Conservation (phyloP, 2,113 vertebrate genomes). For the Madoqua kirkii region DNA sequence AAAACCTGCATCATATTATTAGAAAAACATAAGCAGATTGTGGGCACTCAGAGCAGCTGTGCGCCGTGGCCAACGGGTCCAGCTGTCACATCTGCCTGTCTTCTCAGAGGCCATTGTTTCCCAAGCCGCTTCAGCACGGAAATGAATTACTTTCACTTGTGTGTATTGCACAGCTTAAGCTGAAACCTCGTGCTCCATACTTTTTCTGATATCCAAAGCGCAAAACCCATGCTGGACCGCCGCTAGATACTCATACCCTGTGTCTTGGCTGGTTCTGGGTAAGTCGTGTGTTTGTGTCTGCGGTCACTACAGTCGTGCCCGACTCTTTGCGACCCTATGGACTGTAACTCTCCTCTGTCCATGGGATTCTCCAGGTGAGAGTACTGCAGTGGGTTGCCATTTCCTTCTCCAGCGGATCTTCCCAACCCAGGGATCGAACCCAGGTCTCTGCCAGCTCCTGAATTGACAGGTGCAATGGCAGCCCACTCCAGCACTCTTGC, state of each 20-base stretch:
- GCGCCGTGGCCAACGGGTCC: too few relatives aligned
- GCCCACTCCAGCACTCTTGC: too few relatives aligned
- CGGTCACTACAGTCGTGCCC: neutral
- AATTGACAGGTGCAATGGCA: neutral
- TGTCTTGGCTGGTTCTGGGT: neutral
- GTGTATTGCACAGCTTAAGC: neutral
- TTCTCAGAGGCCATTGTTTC: neutral
- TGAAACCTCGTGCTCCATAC: neutral
- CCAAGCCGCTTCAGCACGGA: neutral
- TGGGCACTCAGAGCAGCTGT: neutral
- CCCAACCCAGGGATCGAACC: neutral
- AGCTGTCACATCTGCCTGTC: neutral
- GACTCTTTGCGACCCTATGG: accelerated
- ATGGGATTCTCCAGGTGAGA: too few relatives aligned
- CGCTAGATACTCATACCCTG: neutral
- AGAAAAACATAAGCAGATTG: neutral
- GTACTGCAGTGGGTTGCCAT: too few relatives aligned
- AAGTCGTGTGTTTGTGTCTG: neutral
- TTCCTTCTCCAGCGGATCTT: neutral
- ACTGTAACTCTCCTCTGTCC: too few relatives aligned
- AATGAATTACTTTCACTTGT: neutral
- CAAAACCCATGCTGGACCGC: neutral
- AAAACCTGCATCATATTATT: neutral
- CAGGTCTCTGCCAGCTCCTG: neutral
- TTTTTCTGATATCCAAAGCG: neutral